Evolutionary conservation across 2,888 invertebrate species (phyloP).

Genomic region (Bellardia bayeri): DNA sequence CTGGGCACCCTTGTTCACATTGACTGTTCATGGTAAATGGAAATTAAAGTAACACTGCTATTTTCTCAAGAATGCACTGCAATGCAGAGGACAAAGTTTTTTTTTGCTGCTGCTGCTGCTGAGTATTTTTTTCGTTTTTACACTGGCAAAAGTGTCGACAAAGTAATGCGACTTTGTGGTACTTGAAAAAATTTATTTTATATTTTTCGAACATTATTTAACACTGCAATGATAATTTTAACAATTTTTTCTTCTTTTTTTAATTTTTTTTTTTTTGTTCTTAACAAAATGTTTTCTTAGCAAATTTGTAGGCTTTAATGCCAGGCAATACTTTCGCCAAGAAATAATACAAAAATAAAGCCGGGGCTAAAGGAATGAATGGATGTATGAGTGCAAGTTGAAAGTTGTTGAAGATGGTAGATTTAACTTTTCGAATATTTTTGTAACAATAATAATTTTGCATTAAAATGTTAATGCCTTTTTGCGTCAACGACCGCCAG

Average conservation of each 20-base stretch:
- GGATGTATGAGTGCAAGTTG: neutral
- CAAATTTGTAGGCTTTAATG: slow-evolving; percentile 67
- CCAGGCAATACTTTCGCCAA: slow-evolving; percentile 49
- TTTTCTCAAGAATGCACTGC: slow-evolving; percentile 73
- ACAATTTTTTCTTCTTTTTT: slow-evolving; percentile 22
- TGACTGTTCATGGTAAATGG: slow-evolving; percentile 67
- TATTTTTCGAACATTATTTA: slow-evolving; percentile 66
- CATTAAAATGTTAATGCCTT: slow-evolving; percentile 69
- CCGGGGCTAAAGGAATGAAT: neutral
- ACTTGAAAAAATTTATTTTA: slow-evolving; percentile 68
- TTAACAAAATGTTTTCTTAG: slow-evolving; percentile 58
- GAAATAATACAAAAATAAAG: neutral
- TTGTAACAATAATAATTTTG: slow-evolving; percentile 66
- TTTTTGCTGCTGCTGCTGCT: neutral
- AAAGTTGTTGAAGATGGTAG: slow-evolving; percentile 33
- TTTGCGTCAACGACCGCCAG: slow-evolving; percentile 44
- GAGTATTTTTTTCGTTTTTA: neutral
- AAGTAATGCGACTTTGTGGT: slow-evolving; percentile 69
- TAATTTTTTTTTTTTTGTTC: neutral
- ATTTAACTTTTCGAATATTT: slow-evolving; percentile 67
- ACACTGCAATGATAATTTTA: slow-evolving; percentile 72
- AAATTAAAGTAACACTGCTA: slow-evolving; percentile 71
- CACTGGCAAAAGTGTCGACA: slow-evolving; percentile 64
- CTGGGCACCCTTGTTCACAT: neutral
- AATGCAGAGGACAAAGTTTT: slow-evolving; percentile 74